Conservation (phyloP, 2,113 vertebrate genomes). For the Ptyas mucosa region DNA sequence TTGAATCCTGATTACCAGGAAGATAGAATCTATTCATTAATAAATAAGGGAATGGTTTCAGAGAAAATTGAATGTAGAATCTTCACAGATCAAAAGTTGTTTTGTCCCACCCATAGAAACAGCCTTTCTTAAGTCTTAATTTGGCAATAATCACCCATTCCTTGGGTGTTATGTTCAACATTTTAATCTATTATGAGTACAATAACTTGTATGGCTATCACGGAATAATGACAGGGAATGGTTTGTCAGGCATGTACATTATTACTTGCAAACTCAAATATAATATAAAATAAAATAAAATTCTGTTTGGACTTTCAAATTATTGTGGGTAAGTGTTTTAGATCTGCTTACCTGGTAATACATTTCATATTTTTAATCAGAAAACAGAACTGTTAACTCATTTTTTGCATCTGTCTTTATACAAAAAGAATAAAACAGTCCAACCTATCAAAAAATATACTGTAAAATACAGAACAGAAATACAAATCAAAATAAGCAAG, state of each 20-base stretch:
- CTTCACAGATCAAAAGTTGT: neutral
- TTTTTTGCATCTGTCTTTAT: neutral
- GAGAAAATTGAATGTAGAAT: neutral
- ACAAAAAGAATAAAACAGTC: no score
- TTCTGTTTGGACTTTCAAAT: neutral
- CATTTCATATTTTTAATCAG: neutral
- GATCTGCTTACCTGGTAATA: neutral
- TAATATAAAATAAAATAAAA: neutral
- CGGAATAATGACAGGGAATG: neutral
- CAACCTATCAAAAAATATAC: no score
- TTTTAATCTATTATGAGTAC: neutral
- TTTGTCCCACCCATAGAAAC: neutral
- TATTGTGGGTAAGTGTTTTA: neutral
- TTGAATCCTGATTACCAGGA: no score
- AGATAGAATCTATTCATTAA: neutral
- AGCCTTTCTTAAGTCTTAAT: neutral
- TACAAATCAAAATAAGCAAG: no score
- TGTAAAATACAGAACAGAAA: no score
- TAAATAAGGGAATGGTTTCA: neutral
- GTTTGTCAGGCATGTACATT: neutral
- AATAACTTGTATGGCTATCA: neutral
- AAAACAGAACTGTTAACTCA: neutral
- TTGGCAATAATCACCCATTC: neutral
- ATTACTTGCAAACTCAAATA: neutral
- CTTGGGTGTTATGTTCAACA: no score